Evolutionary conservation across 2,888 invertebrate species (phyloP), one percentile per base, ranked within the genome.

Genomic region (Bembecia ichneumoniformis): DNA sequence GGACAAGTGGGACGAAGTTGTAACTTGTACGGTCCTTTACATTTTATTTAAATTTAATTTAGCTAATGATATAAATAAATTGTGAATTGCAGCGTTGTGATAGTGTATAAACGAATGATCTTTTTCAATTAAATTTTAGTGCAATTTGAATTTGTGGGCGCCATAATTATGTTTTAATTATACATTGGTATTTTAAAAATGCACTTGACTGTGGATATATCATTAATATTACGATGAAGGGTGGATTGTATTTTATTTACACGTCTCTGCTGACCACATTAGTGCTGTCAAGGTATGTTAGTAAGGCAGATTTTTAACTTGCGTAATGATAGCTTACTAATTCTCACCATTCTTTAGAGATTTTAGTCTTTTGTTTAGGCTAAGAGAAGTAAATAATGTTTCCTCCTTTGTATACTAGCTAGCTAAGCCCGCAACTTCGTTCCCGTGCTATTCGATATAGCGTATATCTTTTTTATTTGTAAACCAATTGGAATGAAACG

Each of bases 201-300:
- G 87, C 62, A 82, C 83, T 76, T 69, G 77, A 81, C 71, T 77
- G 78, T 80, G 72, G 76, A 82, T 80, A 75, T 80, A 69, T 78
- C 74, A 77, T 56, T 82, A 63, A 78, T 80, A 74, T 71, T 86
- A 89, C 82, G 82, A 91, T 91, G 91, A 90, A 89, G 89, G 84
- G 88, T 75, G 87, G 87, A 66, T 75, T 90, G 68, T 84, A 84
- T 72, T 73, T 87, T 62, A 82, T 90, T 68, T 89, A 89, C 75
- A 90, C 89, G 86, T 89, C 88, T 69, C 78, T 90, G 68, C 82
- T 90, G 79, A 87, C 90, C 56, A 88, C 89, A 68, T 90, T 88
- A 67, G 79, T 90, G 64, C 70, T 89, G 51, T 90, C 90, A 57
- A 90, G 90, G 90, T 90, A 73, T 58, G 28, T 9, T 20, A 20